Evolutionary conservation across 2,113 vertebrate genomes (phyloP).

Genomic region (Morphnarchus princeps): DNA sequence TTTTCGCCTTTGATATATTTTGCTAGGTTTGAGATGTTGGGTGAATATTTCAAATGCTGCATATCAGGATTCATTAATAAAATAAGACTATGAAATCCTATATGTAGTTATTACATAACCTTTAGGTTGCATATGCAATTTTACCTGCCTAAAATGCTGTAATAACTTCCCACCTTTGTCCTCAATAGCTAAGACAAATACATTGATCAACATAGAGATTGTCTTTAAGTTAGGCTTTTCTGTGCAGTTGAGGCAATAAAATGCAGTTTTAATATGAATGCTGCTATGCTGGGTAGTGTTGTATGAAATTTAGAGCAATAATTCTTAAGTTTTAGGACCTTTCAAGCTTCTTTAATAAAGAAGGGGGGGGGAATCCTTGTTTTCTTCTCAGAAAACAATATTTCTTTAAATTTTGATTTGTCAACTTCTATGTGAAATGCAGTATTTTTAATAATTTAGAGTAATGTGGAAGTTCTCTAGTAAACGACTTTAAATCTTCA

Average conservation of each 20-base stretch:
- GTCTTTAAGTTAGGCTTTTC: neutral
- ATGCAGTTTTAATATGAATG: neutral
- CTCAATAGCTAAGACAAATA: neutral
- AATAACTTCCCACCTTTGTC: neutral
- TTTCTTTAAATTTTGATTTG: neutral
- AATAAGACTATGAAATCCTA: neutral
- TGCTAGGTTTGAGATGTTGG: neutral
- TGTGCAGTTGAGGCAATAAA: neutral
- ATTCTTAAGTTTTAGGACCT: neutral
- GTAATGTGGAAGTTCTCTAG: neutral
- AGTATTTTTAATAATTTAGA: neutral
- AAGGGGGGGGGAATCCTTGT: accelerated
- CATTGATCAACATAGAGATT: accelerated
- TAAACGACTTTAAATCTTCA: neutral
- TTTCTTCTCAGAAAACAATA: neutral
- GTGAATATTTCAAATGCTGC: neutral
- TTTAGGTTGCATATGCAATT: neutral
- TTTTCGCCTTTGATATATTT: neutral
- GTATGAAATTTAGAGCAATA: neutral
- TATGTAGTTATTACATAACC: neutral
- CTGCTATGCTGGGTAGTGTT: neutral
- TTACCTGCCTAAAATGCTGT: neutral
- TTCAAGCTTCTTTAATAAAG: neutral
- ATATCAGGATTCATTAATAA: neutral
- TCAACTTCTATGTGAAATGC: neutral